Conservation (phyloP, 2,797 vertebrate genomes). For the Neomorphus geoffroyi region DNA sequence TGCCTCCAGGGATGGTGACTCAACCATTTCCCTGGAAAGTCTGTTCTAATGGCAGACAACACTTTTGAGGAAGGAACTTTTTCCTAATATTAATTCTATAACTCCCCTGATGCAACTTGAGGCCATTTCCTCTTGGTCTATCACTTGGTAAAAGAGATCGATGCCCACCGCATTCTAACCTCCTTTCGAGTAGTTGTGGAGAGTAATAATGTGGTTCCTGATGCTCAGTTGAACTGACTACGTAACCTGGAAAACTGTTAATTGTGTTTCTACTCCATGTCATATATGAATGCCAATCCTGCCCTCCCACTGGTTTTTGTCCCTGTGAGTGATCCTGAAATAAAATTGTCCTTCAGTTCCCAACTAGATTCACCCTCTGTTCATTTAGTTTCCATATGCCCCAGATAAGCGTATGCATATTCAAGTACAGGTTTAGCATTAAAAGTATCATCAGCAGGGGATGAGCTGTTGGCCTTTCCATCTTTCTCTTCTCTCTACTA, state of each 20-base stretch:
- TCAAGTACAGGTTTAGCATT: background rate
- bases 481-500: background rate
- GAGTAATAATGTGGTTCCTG: rapidly evolving
- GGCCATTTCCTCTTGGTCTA: too few relatives aligned
- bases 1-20: too few relatives aligned
- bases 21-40: too few relatives aligned
- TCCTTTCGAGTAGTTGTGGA: too few relatives aligned
- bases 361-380: background rate
- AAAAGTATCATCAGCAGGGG: background rate
- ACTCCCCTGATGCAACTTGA: too few relatives aligned
- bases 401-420: background rate
- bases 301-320: rapidly evolving
- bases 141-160: too few relatives aligned
- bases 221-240: background rate
- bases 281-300: background rate
- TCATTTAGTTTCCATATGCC: background rate
- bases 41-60: too few relatives aligned
- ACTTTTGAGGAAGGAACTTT: too few relatives aligned
- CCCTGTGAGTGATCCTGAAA: background rate
- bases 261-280: too few relatives aligned
- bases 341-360: background rate
- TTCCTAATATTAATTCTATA: too few relatives aligned
- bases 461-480: background rate
- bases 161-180: too few relatives aligned
- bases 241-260: background rate